Base-by-base conservation (phyloP, 35 echinoderm and acorn worm species). In the Heliocidaris tuberculata region DNA sequence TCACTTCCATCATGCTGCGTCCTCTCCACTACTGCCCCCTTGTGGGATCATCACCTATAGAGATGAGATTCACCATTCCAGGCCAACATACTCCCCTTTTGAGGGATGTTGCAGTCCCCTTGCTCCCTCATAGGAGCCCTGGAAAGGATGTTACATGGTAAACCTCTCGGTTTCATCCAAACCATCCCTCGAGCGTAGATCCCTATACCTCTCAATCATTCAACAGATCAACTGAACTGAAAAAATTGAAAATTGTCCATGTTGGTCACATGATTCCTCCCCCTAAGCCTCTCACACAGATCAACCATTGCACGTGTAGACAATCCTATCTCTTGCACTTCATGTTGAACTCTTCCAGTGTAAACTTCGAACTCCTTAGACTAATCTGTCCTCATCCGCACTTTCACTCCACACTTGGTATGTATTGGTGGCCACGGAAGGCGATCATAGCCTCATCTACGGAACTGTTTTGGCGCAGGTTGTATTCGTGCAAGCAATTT, bases 171-270 rank as follows among this genome's bases (percentile, higher is more conserved):
- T 9, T 86, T 86, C 10, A 86, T 86, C 11, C 85, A 17, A 86
- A 86, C 85, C 85, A 19, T 86, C 85, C 85, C 85, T 86, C 24
- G 2, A 31, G 85, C 85, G 24, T 15, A 86, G 31, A 86, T 86
- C 10, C 0, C 17, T 19, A 30, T 86, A 27, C 85, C 7, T 27
- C 31, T 27, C 85, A 86, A 19, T 7, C 85, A 9, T 19, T 86
- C 85, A 86, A 86, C 85, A 86, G 17, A 13, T 86, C 85, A 86
- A 86, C 85, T 15, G 85, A 86, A 86, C 24, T 86, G 24, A 27
- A 86, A n/a, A n/a, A n/a, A n/a, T n/a, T n/a, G n/a, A 31, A 30
- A 86, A 86, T 86, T 86, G 85, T 86, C 85, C 85, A 86, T 86
- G 85, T 86, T 86, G 85, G 21, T 86, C 9, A 86, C 85, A 86